Evolutionary conservation across 2,797 vertebrate species (phyloP).

Genomic region (Anguilla megastoma): DNA sequence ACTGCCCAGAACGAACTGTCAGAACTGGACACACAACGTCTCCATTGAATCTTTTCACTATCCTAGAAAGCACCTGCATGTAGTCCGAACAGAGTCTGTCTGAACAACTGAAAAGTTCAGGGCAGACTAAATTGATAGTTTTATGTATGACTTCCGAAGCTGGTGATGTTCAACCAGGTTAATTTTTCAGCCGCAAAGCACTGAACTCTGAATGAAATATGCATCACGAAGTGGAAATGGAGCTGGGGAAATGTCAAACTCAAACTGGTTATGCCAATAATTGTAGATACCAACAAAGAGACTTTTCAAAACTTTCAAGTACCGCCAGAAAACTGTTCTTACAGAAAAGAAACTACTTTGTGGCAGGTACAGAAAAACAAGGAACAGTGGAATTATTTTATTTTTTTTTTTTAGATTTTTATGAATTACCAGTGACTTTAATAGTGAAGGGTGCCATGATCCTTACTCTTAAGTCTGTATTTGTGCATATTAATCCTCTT

Average conservation of each 20-base stretch:
- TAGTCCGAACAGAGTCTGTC: background rate
- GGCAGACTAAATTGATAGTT: background rate
- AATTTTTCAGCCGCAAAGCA: background rate
- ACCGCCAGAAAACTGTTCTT: conserved; percentile 51
- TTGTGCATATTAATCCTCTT: background rate
- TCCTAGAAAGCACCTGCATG: background rate
- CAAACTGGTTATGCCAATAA: background rate
- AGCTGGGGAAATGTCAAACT: background rate
- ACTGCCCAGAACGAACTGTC: background rate
- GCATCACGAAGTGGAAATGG: background rate
- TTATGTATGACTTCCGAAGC: background rate
- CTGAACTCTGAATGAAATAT: background rate
- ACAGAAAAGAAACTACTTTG: background rate
- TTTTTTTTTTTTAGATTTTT: background rate
- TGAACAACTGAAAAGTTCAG: background rate
- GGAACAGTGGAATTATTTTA: conserved; percentile 23
- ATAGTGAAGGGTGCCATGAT: conserved; percentile 70
- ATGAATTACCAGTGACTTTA: conserved; percentile 30
- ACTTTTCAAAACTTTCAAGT: conserved; percentile 43
- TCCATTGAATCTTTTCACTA: background rate
- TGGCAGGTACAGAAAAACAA: background rate
- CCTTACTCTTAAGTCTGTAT: conserved; percentile 39
- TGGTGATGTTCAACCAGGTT: background rate
- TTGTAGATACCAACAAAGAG: background rate
- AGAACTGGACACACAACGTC: background rate